phyloP scores from a whole-genome alignment of 2,888 invertebrate genomes.

The Gymnoscelis rufifasciata region DNA sequence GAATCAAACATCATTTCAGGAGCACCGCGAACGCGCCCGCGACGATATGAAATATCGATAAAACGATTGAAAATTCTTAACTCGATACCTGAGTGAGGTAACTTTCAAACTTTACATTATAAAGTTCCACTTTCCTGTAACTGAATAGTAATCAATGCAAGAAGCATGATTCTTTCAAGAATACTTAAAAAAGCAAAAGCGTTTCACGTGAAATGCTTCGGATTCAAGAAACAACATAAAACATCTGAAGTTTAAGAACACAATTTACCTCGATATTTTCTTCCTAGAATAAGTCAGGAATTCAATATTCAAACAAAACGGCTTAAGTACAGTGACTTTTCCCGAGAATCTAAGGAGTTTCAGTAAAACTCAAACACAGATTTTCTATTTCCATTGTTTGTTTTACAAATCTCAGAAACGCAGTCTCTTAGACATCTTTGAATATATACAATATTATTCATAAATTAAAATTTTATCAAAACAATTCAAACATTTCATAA shows the following conservation, averaged over 20 bases:
- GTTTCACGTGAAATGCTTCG: neutral
- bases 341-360: too few relatives aligned
- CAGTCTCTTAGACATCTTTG: too few relatives aligned
- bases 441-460: too few relatives aligned
- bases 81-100: slow-evolving; percentile 32
- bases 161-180: neutral
- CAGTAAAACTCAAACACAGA: too few relatives aligned
- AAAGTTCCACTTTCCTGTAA: slow-evolving; percentile 34
- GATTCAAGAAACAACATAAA: slow-evolving; percentile 1
- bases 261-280: neutral
- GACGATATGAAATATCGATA: slow-evolving; percentile 37
- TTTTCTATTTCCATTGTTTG: too few relatives aligned
- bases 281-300: too few relatives aligned
- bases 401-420: too few relatives aligned
- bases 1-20: slow-evolving; percentile 20
- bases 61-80: slow-evolving; percentile 40
- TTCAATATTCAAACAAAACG: too few relatives aligned
- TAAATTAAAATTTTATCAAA: too few relatives aligned
- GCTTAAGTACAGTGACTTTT: too few relatives aligned
- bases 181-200: neutral
- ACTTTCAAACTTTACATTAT: slow-evolving; percentile 34
- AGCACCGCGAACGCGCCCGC: slow-evolving; percentile 22
- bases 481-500: too few relatives aligned
- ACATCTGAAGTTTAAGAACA: neutral
- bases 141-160: slow-evolving; percentile 18